These are phyloP conservation scores for Stercorarius parasiticus DNA, from an alignment of 2,113 vertebrate genomes.

Conservation along the genomic window DNA sequence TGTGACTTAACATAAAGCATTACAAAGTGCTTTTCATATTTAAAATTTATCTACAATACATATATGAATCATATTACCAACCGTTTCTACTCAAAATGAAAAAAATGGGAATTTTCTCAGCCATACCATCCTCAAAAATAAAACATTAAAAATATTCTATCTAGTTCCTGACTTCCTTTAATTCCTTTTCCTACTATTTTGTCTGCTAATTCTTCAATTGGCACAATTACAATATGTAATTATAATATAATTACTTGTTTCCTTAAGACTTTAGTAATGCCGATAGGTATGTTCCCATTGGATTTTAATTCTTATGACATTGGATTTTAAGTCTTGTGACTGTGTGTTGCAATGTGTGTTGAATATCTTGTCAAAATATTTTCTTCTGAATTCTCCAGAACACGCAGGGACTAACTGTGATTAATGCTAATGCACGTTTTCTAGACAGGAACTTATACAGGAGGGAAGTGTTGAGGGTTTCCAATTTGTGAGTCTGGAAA, in stretches of 20 bases:
- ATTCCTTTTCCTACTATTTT: not conserved
- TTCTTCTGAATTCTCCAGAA: not conserved
- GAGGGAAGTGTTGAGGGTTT: not conserved
- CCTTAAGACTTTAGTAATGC: not conserved
- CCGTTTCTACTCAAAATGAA: not conserved
- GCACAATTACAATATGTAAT: not conserved
- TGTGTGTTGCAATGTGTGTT: fast-evolving
- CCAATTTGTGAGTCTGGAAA: not conserved
- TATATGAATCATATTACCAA: not conserved
- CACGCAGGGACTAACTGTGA: not conserved
- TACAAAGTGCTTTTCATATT: not conserved
- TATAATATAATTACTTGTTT: not conserved
- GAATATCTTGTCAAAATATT: not conserved
- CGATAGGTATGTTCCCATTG: not conserved
- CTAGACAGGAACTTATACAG: not conserved
- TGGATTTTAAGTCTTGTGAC: not conserved
- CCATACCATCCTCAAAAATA: not conserved
- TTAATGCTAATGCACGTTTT: not conserved
- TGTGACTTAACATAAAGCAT: not conserved
- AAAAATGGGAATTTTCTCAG: not conserved
- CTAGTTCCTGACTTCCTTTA: not conserved
- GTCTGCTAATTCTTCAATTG: not conserved
- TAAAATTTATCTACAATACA: not conserved
- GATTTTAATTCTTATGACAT: not conserved
- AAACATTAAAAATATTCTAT: not conserved